phyloP scores from a whole-genome alignment of 2,888 invertebrate genomes.

The Geophilus truncorum region DNA sequence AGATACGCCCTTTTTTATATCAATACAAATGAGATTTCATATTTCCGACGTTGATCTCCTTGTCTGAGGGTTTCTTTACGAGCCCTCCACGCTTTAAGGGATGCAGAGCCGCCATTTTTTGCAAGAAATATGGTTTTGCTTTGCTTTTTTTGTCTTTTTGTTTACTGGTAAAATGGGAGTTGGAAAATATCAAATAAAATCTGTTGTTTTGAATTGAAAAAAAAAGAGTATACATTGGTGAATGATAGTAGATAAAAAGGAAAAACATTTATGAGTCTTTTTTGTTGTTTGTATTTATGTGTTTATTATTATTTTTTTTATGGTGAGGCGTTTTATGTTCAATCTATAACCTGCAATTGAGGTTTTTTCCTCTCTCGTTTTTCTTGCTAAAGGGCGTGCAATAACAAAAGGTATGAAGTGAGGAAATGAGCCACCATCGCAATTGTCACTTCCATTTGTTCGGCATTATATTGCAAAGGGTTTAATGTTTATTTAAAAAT shows the following conservation, averaged over 20 bases:
- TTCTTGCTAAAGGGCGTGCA: not conserved
- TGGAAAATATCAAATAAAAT: no score
- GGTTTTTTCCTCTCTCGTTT: not conserved
- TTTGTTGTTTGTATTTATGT: no score
- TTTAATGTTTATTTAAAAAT: constrained; percentile 6
- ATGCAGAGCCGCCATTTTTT: not conserved
- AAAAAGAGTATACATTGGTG: no score
- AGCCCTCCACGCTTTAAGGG: not conserved
- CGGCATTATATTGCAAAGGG: not conserved
- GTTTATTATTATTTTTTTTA: not conserved
- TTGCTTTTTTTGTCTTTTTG: no score
- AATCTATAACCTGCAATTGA: constrained; percentile 1
- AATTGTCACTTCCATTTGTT: constrained; percentile 24
- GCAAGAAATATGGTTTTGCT: not conserved
- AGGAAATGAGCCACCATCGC: not conserved
- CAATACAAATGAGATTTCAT: constrained; percentile 1
- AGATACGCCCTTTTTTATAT: not conserved
- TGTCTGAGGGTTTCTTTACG: not conserved
- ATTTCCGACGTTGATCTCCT: not conserved
- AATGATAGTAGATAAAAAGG: no score
- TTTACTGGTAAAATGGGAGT: no score
- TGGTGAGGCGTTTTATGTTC: not conserved
- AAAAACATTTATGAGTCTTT: no score
- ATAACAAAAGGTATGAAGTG: constrained; percentile 24
- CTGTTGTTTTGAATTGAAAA: no score